A percentile compares a stretch with the other conserved stretches of the same genome.
Conservation (phyloP, 2,113 vertebrate species). For the Sinocyclocheilus grahami region DNA sequence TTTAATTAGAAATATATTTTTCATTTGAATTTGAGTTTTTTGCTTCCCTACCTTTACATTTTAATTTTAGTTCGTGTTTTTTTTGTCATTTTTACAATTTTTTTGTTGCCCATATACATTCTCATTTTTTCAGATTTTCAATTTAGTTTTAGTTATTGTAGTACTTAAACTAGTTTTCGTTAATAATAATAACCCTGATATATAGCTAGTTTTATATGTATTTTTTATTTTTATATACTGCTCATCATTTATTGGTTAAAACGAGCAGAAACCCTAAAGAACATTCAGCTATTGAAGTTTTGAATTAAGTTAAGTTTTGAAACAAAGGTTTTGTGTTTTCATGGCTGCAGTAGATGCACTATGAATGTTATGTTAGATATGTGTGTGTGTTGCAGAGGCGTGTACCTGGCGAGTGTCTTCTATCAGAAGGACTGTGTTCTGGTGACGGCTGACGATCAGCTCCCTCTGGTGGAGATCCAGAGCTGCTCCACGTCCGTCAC, state of each 20-base stretch:
- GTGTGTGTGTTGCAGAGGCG: conserved; percentile 65
- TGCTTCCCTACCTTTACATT: no score
- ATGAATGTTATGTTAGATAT: no score
- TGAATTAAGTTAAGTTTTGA: not conserved
- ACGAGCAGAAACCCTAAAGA: not conserved
- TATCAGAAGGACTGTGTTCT: conserved; percentile 78
- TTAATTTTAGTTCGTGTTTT: no score
- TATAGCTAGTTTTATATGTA: not conserved
- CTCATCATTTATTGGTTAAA: not conserved
- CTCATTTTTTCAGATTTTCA: no score
- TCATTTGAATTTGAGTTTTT: no score
- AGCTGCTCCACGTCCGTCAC: conserved; percentile 75
- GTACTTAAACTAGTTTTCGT: not conserved
- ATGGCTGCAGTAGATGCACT: no score
- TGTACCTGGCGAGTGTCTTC: conserved; percentile 76
- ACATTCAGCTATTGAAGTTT: not conserved
- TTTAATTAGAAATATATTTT: no score
- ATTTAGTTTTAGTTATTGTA: not conserved
- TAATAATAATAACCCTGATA: not conserved
- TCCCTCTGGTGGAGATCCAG: conserved; percentile 80
- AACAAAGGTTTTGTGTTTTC: no score
- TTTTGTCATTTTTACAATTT: no score
- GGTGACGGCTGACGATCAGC: conserved; percentile 76
- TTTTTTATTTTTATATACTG: not conserved
- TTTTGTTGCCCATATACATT: no score